Conservation (phyloP, 2,797 vertebrate genomes). For the Chiroxiphia lanceolata region DNA sequence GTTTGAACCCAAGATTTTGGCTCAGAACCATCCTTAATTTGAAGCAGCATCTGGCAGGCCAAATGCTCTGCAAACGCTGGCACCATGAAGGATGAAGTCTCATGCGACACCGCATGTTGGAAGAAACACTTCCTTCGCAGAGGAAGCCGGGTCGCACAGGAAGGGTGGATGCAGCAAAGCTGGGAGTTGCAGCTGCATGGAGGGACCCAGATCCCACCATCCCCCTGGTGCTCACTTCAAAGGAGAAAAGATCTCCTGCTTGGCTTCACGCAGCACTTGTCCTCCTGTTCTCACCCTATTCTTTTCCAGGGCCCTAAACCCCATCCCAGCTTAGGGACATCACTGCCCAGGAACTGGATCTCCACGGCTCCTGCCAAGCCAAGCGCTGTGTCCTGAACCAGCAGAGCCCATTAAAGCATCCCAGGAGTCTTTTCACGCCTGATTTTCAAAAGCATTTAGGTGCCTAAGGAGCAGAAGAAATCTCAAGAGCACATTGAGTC, state of each 20-base stretch:
- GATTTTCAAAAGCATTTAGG: background rate
- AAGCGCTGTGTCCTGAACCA: background rate
- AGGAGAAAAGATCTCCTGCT: background rate
- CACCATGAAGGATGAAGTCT: conserved; percentile 3
- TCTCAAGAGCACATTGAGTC: background rate
- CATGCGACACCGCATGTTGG: background rate
- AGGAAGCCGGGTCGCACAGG: background rate
- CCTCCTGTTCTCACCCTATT: background rate
- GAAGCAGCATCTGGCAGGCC: conserved; percentile 59
- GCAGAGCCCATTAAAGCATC: background rate
- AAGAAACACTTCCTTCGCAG: background rate
- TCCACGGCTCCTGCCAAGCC: background rate
- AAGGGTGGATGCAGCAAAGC: background rate
- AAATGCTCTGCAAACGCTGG: conserved; percentile 42
- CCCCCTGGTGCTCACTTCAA: background rate
- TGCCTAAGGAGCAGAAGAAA: background rate
- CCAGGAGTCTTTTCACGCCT: fast-evolving
- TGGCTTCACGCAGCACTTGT: background rate
- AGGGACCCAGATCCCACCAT: background rate
- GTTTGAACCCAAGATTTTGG: conserved; percentile 60
- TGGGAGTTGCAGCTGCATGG: background rate
- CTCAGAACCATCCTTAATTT: conserved; percentile 41
- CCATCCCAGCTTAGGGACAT: background rate
- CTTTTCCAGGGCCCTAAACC: background rate
- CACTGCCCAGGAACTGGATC: background rate